Conservation (phyloP, 1,140 invertebrate genomes). For the Dreissena rostriformis region DNA sequence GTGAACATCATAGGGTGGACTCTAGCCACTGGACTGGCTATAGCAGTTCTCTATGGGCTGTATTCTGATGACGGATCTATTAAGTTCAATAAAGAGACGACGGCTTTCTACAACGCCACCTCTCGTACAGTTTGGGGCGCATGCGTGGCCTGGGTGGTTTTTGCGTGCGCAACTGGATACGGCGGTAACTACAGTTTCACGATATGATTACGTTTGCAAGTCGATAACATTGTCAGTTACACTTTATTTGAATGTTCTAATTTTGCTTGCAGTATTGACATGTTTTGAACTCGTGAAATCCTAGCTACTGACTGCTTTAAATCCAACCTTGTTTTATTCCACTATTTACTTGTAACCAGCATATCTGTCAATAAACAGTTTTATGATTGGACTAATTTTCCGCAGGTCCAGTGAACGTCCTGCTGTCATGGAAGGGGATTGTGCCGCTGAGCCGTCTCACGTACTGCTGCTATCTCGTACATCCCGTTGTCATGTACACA, state of each 20-base stretch:
- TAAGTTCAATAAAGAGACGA: neutral
- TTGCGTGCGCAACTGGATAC: slow-evolving; percentile 26
- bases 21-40: slow-evolving; percentile 2
- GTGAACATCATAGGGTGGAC: slow-evolving; percentile 11
- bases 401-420: slow-evolving; percentile 85
- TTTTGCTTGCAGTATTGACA: no score
- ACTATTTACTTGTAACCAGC: no score
- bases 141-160: slow-evolving; percentile 52
- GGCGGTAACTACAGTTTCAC: slow-evolving; percentile 26
- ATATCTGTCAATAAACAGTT: no score
- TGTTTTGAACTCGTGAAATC: no score
- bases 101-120: slow-evolving; percentile 26
- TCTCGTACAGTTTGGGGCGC: slow-evolving; percentile 14
- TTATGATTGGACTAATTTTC: no score
- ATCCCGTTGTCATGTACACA: slow-evolving; percentile 82
- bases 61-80: neutral
- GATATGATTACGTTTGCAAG: no score
- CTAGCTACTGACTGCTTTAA: no score
- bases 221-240: no score
- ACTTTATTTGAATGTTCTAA: no score
- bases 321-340: no score
- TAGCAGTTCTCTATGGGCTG: slow-evolving; percentile 31
- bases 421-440: slow-evolving; percentile 89
- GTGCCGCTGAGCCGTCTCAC: slow-evolving; percentile 92
- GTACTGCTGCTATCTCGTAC: slow-evolving; percentile 95